Base-by-base conservation (phyloP, 2,888 invertebrate species). In the Scaptomyza flava region DNA sequence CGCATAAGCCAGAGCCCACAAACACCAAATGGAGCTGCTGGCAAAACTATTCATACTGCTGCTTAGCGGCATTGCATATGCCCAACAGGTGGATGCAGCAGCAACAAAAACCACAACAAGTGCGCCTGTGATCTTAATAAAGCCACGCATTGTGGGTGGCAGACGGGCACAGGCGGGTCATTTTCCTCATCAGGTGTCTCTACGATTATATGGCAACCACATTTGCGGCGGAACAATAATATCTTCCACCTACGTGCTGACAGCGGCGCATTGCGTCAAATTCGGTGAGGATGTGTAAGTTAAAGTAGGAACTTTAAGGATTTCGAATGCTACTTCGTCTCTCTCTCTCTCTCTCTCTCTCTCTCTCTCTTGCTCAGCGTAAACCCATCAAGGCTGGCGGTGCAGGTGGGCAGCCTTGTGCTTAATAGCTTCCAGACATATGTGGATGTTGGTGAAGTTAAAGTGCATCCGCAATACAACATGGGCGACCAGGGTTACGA, bases 161-260 rank as follows among this genome's bases (percentile, higher is more conserved):
- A 57, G 76, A 3, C 68, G 85, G 20, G 93, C 92, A 1, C 36
- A 14, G 0, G 77, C 69, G 7, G 90, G 89, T 0, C 91, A 92
- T 64, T 92, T 92, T 72, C 91, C 91, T 0, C 89, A 91, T 78
- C 92, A 92, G 76, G 79, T 91, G 5, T 92, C 93, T 3, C 68
- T 92, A 17, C 81, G 89, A 9, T 57, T 59, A 0, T 60, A 72
- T 17, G 78, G 77, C 2, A 46, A 34, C 0, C 90, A 90, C 45
- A 64, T 56, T 1, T 92, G 92, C 43, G 91, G 91, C 12, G 91
- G 88, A 14, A 89, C 90, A 23, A 89, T 91, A 11, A 64, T 91
- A n/a, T 79, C 84, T 0, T 31, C 48, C 30, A 79, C 67, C 41
- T 77, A 76, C 38, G 60, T 91, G n/a, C 59, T 91, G 6, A 91